Evolutionary conservation across 2,797 vertebrate species (phyloP).

Genomic region (Oreonectes daqikongensis): DNA sequence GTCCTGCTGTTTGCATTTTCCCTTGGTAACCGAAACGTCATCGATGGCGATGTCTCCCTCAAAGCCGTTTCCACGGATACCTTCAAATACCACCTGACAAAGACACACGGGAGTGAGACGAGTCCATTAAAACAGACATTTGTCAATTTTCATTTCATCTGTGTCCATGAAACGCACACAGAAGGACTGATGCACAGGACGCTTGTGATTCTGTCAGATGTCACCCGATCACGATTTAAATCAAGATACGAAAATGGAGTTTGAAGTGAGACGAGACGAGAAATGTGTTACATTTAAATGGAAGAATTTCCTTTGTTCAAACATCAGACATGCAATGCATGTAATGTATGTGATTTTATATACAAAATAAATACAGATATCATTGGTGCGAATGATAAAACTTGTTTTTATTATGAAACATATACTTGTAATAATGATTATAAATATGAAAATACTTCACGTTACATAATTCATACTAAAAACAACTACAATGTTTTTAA

Average conservation of each 20-base stretch:
- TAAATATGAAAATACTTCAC: no score
- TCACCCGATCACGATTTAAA: neutral
- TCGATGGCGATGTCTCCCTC: conserved; percentile 98
- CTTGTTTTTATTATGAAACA: no score
- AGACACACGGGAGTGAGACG: neutral
- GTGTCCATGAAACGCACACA: conserved; percentile 7
- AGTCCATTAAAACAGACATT: conserved; percentile 15
- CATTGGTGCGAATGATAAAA: no score
- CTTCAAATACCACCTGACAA: conserved; percentile 93
- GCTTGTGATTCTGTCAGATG: neutral
- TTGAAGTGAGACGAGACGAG: neutral
- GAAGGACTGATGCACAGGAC: neutral
- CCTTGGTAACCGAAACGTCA: conserved; percentile 90
- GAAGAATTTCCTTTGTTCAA: neutral
- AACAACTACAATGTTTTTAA: no score
- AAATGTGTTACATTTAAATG: neutral
- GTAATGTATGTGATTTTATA: neutral
- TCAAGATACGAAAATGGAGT: neutral
- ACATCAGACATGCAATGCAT: neutral
- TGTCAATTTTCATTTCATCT: neutral
- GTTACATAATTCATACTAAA: no score
- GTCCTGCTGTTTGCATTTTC: conserved; percentile 83
- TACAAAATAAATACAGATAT: no score
- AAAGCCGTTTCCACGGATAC: conserved; percentile 85
- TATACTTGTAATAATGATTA: no score